Evolutionary conservation across 2,888 invertebrate species (phyloP).

Genomic region (Sesamia inferens): DNA sequence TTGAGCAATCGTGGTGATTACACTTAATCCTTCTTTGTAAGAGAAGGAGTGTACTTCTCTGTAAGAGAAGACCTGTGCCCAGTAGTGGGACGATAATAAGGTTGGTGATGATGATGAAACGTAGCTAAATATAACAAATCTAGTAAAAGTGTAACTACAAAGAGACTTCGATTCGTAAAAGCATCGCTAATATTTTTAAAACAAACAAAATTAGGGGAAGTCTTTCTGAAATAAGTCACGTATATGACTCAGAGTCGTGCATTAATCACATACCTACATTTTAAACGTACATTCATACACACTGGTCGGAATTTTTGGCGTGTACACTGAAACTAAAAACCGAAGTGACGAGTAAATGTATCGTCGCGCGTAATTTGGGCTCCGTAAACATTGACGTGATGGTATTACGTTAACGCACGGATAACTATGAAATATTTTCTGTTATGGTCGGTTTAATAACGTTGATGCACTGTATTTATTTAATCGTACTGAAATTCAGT

Average conservation of each 20-base stretch:
- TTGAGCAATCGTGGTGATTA: too few species aligned
- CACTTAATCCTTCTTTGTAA: too few species aligned
- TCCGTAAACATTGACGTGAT: slow-evolving; percentile 68
- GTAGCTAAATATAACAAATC: slow-evolving; percentile 21
- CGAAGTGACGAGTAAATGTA: slow-evolving; percentile 68
- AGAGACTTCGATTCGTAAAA: neutral
- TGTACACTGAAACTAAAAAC: slow-evolving; percentile 41
- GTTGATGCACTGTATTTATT: slow-evolving; percentile 34
- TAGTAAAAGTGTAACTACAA: slow-evolving; percentile 2
- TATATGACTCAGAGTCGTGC: slow-evolving; percentile 35
- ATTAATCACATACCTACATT: slow-evolving; percentile 53
- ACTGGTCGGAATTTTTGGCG: slow-evolving; percentile 23
- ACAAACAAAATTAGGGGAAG: slow-evolving; percentile 9
- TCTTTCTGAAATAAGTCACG: slow-evolving; percentile 32
- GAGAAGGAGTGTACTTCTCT: too few species aligned
- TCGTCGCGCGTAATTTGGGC: slow-evolving; percentile 75
- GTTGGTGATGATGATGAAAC: too few species aligned
- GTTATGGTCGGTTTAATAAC: slow-evolving; percentile 46
- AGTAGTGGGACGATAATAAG: too few species aligned
- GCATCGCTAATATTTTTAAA: slow-evolving; percentile 9
- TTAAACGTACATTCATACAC: slow-evolving; percentile 31
- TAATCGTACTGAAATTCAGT: slow-evolving; percentile 36
- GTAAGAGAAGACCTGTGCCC: too few species aligned
- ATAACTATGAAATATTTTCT: slow-evolving; percentile 45
- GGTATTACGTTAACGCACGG: slow-evolving; percentile 25